phyloP scores from a whole-genome alignment of 2,113 vertebrate genomes.

The Cheirogaleus medius region DNA sequence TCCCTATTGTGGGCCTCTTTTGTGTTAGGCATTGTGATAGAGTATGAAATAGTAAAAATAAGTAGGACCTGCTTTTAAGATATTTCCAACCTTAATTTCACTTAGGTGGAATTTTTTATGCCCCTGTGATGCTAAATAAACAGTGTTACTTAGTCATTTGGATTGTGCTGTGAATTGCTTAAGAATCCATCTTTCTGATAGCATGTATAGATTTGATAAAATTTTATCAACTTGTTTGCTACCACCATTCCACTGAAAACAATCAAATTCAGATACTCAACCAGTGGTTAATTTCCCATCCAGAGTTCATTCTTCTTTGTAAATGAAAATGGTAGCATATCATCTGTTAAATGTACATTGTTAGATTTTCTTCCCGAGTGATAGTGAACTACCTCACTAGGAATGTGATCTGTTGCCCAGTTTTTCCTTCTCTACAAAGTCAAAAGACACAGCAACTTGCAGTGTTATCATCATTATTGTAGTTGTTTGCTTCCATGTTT shows the following conservation, averaged over 20 bases:
- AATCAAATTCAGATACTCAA: neutral
- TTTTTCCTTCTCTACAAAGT: neutral
- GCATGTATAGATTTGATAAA: neutral
- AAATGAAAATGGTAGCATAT: slow-evolving; percentile 1
- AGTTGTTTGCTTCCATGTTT: neutral
- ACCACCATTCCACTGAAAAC: neutral
- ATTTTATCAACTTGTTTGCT: neutral
- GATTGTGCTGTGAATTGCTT: neutral
- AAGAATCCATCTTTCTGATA: slow-evolving; percentile 4
- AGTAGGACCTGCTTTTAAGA: neutral
- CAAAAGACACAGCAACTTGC: neutral
- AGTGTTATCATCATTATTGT: neutral
- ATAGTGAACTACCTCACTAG: neutral
- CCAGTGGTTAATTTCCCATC: neutral
- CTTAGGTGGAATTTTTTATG: neutral
- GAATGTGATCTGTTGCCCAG: slow-evolving; percentile 2
- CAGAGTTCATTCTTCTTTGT: neutral
- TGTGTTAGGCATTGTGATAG: neutral
- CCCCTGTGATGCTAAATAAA: neutral
- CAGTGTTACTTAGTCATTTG: neutral
- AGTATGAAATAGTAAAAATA: slow-evolving; percentile 32
- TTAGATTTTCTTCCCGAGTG: slow-evolving; percentile 34
- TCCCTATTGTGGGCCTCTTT: neutral
- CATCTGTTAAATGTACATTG: neutral
- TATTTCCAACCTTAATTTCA: neutral